These are phyloP conservation scores for Dasypolia templi DNA, from an alignment of 2,888 invertebrate species.

Conservation along the genomic window DNA sequence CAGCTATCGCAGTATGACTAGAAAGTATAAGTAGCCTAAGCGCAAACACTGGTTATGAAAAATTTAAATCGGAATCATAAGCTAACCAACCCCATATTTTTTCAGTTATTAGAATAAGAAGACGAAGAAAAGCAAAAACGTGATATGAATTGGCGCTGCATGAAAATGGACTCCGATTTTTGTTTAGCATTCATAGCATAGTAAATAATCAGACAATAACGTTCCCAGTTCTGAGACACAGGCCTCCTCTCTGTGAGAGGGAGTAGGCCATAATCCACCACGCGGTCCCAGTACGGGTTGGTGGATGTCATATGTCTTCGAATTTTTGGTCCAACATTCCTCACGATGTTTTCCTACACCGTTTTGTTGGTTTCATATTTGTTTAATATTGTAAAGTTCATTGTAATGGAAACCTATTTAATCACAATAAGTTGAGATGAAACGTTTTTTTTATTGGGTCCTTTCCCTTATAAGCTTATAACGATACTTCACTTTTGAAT, in stretches of 20 bases:
- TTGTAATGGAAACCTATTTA: conserved; percentile 43
- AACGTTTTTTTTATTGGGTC: conserved; percentile 15
- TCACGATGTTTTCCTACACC: too few relatives aligned
- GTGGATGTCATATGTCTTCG: too few relatives aligned
- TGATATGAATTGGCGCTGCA: conserved; percentile 9
- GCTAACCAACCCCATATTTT: neutral
- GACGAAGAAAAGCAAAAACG: neutral
- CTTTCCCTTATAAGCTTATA: neutral
- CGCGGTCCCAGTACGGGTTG: too few relatives aligned
- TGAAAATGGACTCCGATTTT: conserved; percentile 39
- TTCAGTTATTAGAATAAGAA: conserved; percentile 7
- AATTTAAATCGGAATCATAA: neutral
- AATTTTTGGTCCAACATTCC: too few relatives aligned
- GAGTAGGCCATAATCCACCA: too few relatives aligned
- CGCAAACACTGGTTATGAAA: neutral
- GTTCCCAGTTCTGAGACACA: too few relatives aligned
- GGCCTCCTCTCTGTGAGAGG: too few relatives aligned
- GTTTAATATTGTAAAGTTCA: conserved; percentile 7
- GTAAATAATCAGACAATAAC: too few relatives aligned
- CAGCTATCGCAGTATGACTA: neutral
- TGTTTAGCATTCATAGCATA: conserved; percentile 7
- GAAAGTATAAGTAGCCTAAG: neutral
- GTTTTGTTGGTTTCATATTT: too few relatives aligned
- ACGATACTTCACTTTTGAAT: neutral
- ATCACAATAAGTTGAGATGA: conserved; percentile 51